Conservation (phyloP, 2,888 invertebrate species). For the Protonemura montana region DNA sequence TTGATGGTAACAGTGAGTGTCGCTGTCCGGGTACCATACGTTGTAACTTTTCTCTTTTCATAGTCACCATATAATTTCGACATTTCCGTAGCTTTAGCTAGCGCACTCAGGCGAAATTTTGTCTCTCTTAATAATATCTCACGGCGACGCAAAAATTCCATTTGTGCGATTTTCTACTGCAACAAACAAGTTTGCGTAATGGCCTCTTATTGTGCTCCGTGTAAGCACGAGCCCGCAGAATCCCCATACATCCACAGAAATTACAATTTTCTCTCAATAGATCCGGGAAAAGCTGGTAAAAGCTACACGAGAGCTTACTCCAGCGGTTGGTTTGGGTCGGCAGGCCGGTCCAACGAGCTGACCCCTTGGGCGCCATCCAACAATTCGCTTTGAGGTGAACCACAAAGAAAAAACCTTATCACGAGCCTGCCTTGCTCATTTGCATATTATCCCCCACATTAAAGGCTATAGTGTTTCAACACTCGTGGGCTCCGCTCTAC, state of each 20-base stretch:
- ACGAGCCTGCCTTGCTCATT: not conserved
- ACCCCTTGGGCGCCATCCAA: slow-evolving; percentile 7
- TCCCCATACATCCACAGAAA: slow-evolving; percentile 4
- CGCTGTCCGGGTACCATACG: not conserved
- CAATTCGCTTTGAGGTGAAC: slow-evolving; percentile 12
- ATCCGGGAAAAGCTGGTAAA: not conserved
- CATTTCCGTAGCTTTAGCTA: not conserved
- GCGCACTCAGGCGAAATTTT: not conserved
- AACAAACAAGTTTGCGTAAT: not conserved
- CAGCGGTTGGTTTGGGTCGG: not conserved
- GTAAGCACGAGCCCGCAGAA: not conserved
- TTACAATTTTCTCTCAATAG: slow-evolving; percentile 12
- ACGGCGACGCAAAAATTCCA: not conserved
- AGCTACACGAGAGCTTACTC: slow-evolving; percentile 12
- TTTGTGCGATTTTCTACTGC: not conserved
- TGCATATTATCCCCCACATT: slow-evolving; percentile 7
- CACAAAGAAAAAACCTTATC: slow-evolving; percentile 5
- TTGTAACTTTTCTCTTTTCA: not conserved
- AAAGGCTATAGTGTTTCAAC: slow-evolving; percentile 12
- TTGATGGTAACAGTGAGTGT: not conserved
- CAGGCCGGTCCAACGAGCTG: not conserved
- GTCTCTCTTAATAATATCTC: not conserved
- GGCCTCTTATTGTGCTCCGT: not conserved
- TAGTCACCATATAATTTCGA: not conserved
- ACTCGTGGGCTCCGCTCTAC: not conserved